phyloP scores from a whole-genome alignment of 1,140 invertebrate genomes.

The Thrips palmi region DNA sequence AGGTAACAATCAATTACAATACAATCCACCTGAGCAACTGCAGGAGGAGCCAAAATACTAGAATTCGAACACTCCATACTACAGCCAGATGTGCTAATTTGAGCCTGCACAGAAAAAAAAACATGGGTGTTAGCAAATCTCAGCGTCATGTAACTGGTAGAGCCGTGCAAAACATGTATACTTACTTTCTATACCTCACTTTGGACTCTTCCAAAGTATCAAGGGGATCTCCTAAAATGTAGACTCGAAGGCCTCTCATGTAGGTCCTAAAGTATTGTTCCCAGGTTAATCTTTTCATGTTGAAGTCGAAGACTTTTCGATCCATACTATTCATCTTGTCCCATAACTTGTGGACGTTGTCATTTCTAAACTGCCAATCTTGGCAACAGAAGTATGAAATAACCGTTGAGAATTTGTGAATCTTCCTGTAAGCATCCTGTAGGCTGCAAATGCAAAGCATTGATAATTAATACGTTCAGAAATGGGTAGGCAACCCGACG shows the following conservation, averaged over 20 bases:
- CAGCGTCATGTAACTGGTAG: no score
- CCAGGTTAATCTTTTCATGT: conserved; percentile 48
- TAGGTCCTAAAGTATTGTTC: conserved; percentile 41
- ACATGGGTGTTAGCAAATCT: no score
- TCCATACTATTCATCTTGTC: conserved; percentile 34
- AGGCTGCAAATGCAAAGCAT: conserved; percentile 25
- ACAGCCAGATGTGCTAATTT: no score
- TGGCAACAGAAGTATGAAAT: conserved; percentile 51
- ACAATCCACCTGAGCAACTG: no score
- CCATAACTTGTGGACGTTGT: conserved; percentile 38
- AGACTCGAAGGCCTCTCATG: conserved; percentile 39
- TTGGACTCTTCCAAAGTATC: no score
- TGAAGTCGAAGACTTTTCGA: conserved; percentile 43
- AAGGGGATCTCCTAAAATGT: conserved; percentile 50
- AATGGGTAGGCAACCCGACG: conserved; percentile 13
- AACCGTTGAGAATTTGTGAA: conserved; percentile 49
- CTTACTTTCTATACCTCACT: no score
- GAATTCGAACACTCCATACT: no score
- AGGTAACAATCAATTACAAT: no score
- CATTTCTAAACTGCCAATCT: conserved; percentile 50
- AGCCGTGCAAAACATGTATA: no score
- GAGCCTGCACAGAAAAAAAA: no score
- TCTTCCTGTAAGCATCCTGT: conserved; percentile 49
- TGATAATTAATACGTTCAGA: not conserved
- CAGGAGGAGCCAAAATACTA: no score